Base-by-base conservation (phyloP, 2,888 invertebrate species). In the Drosophila aldrichi region DNA sequence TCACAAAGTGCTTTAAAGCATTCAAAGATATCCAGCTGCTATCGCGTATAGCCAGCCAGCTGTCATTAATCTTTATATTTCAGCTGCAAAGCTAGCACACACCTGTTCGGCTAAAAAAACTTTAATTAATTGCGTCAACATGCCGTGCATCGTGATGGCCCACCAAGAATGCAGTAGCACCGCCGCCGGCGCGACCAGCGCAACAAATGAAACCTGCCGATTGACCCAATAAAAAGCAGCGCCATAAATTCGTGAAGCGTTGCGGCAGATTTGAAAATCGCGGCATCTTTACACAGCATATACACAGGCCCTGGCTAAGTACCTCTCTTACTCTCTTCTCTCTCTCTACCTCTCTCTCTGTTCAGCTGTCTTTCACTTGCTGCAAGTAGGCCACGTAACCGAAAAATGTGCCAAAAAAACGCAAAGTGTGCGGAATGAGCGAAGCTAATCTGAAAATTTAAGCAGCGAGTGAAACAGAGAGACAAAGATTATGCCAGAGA, bases 391-490 rank as follows among this genome's bases (percentile, higher is more conserved):
- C 71, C 83, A 88, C 63, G 73, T 72, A 78, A 70, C 73, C 69
- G 79, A 88, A 58, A 84, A 84, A 88, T 84, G 82, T 85, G 90
- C 88, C 79, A 88, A 84, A 87, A 87, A 87, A 81, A 77, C 68
- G 59, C 55, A 49, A 43, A 73, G 72, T 61, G 70, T 64, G 71
- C 59, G 66, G 77, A 71, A 67, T 58, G 48, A 70, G 85, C 88
- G 60, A 60, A 73, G 81, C 73, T 89, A 89, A 89, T 85, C 88
- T 67, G 82, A 65, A 84, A 81, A 88, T 69, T 49, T 87, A 87
- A 84, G 72, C 85, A 58, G 54, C 40, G 22, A 20, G 16, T n/a
- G 25, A 46, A 25, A 44, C 32, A 22, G 36, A 55, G 8, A 25
- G 18, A 52, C 10, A 38, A 3, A 40, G 40, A 40, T 7, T 29